These are phyloP conservation scores for Huso huso DNA, from an alignment of 2,797 vertebrate genomes.

Conservation along the genomic window DNA sequence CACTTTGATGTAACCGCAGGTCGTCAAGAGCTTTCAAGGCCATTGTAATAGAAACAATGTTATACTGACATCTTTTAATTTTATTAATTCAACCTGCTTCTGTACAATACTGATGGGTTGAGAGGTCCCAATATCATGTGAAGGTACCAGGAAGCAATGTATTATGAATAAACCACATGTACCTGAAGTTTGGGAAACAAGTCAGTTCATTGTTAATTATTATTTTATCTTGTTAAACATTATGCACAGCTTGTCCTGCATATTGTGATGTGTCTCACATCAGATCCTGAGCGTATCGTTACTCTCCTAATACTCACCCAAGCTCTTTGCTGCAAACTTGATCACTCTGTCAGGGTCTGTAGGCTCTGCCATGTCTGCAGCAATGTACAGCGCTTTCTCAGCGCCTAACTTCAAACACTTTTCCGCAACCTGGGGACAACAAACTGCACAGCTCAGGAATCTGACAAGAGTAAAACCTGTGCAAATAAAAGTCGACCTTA, in stretches of 20 bases:
- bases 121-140: too few relatives aligned
- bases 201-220: background rate
- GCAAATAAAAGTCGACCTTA: too few relatives aligned
- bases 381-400: constrained; percentile 59
- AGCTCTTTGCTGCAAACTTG: constrained; percentile 64
- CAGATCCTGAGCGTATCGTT: background rate
- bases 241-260: background rate
- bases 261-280: background rate
- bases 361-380: constrained; percentile 68
- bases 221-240: too few relatives aligned
- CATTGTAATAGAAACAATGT: background rate
- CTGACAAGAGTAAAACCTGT: rapidly evolving
- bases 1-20: background rate
- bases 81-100: background rate
- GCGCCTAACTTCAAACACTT: constrained; percentile 71
- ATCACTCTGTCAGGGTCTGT: constrained; percentile 62
- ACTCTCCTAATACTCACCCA: constrained; percentile 45
- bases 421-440: constrained; percentile 55
- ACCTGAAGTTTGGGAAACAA: background rate
- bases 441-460: constrained; percentile 9
- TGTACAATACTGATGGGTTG: too few relatives aligned
- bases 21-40: background rate
- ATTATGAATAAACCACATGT: background rate
- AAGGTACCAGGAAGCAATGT: too few relatives aligned
- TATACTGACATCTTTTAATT: too few relatives aligned